Conservation (phyloP, 2,888 invertebrate genomes). For the Pseudoips prasinana region DNA sequence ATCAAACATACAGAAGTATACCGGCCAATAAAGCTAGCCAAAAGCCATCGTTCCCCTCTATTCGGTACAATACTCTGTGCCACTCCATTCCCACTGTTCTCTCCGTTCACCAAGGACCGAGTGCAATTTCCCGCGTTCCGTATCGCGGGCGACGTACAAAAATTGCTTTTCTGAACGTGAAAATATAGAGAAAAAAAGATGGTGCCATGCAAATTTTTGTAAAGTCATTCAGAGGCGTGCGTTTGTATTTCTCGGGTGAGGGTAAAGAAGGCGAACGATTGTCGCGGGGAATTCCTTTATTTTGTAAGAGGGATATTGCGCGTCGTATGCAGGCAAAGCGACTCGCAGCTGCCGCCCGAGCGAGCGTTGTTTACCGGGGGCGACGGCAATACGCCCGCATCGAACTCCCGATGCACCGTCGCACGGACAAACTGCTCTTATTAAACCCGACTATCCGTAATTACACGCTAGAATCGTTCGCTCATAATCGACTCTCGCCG, state of each 20-base stretch:
- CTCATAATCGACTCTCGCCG: conserved; percentile 28
- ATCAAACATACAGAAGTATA: conserved; percentile 48
- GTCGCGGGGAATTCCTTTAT: conserved; percentile 78
- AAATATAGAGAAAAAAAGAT: conserved; percentile 70
- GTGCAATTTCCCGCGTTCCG: conserved; percentile 77
- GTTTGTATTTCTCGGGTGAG: conserved; percentile 78
- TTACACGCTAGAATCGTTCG: conserved; percentile 21
- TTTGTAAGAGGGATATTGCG: conserved; percentile 79
- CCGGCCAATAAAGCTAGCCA: conserved; percentile 58
- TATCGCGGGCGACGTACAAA: conserved; percentile 76
- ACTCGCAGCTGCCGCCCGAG: conserved; percentile 60
- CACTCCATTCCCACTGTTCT: conserved; percentile 69
- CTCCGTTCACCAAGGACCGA: conserved; percentile 60
- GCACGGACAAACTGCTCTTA: conserved; percentile 48
- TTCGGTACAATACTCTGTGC: conserved; percentile 59
- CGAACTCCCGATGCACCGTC: conserved; percentile 48
- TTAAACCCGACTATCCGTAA: conserved; percentile 43
- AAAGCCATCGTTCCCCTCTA: conserved; percentile 66
- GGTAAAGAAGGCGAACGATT: conserved; percentile 76
- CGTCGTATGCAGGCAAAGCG: conserved; percentile 71
- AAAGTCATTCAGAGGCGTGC: conserved; percentile 79
- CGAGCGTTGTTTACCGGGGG: conserved; percentile 67
- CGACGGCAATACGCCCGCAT: conserved; percentile 56
- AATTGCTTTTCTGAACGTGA: conserved; percentile 79
- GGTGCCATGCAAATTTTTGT: conserved; percentile 78